These are phyloP conservation scores for Andrena trimmerana DNA, from an alignment of 2,888 invertebrate species.

Conservation along the genomic window DNA sequence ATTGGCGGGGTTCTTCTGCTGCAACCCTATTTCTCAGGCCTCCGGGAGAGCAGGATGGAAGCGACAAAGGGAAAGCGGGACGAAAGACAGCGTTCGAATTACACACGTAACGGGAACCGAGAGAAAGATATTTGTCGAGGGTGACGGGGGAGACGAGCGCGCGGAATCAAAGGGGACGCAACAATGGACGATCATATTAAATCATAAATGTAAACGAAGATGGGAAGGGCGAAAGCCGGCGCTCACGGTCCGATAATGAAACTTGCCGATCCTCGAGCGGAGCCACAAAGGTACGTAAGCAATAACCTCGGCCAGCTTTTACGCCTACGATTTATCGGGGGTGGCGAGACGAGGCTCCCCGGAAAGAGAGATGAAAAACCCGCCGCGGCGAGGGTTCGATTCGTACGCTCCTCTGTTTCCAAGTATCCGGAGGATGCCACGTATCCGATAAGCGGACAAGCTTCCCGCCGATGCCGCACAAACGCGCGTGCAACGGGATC, in stretches of 20 bases:
- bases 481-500: slow-evolving; percentile 58
- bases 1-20: background rate
- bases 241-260: slow-evolving; percentile 67
- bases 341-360: background rate
- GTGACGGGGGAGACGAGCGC: slow-evolving; percentile 37
- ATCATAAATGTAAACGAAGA: slow-evolving; percentile 79
- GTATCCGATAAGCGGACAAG: slow-evolving; percentile 8
- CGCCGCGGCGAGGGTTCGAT: background rate
- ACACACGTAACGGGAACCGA: slow-evolving; percentile 73
- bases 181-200: slow-evolving; percentile 79
- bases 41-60: background rate
- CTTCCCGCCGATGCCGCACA: slow-evolving; percentile 21
- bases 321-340: slow-evolving; percentile 32
- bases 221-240: slow-evolving; percentile 53
- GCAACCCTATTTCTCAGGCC: background rate
- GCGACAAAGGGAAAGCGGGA: slow-evolving; percentile 23
- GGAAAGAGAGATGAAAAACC: slow-evolving; percentile 5
- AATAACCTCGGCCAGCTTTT: slow-evolving; percentile 45
- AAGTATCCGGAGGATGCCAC: slow-evolving; percentile 30
- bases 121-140: slow-evolving; percentile 71
- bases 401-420: slow-evolving; percentile 2
- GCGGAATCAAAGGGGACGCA: slow-evolving; percentile 65
- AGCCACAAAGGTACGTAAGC: slow-evolving; percentile 46
- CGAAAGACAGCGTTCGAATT: slow-evolving; percentile 68
- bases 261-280: slow-evolving; percentile 60